Conservation (phyloP, 2,113 vertebrate genomes). For the Dendrocopos noguchii region DNA sequence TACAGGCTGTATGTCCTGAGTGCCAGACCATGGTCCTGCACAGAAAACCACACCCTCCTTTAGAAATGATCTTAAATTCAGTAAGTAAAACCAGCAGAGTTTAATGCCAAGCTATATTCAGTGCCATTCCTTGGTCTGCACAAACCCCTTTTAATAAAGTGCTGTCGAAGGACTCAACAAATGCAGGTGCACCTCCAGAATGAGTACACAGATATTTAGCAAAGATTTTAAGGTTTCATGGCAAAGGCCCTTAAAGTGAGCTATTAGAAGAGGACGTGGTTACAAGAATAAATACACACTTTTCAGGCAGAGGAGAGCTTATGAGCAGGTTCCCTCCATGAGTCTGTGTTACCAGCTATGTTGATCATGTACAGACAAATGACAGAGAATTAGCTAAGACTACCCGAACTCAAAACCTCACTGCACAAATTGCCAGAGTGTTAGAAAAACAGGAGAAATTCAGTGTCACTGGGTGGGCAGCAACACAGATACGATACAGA, state of each 20-base stretch:
- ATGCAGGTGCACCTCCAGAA: rapidly evolving
- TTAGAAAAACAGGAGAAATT: neutral
- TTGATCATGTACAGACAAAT: neutral
- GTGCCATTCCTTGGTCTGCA: neutral
- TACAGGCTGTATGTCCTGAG: neutral
- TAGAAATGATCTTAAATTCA: neutral
- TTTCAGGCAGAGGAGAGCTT: neutral
- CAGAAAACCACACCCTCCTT: neutral
- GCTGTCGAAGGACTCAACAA: neutral
- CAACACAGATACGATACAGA: neutral
- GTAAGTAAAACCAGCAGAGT: neutral
- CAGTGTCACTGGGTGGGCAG: neutral
- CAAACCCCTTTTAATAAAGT: neutral
- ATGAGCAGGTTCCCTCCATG: neutral
- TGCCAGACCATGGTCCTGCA: neutral
- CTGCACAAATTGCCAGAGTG: neutral
- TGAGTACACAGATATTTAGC: neutral
- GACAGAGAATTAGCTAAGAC: neutral
- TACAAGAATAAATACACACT: neutral
- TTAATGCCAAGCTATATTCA: neutral
- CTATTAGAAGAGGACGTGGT: neutral
- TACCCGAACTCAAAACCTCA: neutral
- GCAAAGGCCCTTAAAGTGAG: neutral
- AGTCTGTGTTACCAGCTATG: neutral
- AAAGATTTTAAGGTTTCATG: neutral